phyloP scores from a whole-genome alignment of 2,797 vertebrate species.

The Micromesistius poutassou region DNA sequence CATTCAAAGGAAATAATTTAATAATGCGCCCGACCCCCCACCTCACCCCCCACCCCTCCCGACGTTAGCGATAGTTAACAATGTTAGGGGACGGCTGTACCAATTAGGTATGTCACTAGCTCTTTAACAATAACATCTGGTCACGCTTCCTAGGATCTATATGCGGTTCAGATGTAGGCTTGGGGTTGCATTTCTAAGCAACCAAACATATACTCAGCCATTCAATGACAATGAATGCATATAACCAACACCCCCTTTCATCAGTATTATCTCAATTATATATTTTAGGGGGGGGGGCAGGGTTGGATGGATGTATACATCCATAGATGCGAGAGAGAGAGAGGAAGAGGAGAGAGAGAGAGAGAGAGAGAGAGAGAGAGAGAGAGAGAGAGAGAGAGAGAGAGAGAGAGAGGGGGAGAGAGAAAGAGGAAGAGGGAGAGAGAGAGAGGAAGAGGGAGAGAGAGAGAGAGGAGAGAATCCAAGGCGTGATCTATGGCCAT shows the following conservation, averaged over 20 bases:
- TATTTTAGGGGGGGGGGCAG: slow-evolving; percentile 1
- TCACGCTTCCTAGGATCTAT: neutral
- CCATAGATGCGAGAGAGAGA: slow-evolving; percentile 30
- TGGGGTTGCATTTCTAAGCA: neutral
- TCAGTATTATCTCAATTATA: neutral
- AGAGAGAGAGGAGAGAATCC: neutral
- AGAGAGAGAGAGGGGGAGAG: neutral
- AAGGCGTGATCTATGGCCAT: slow-evolving; percentile 44
- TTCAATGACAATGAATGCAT: too few species aligned
- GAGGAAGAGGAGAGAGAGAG: neutral
- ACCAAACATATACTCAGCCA: too few species aligned
- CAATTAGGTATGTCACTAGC: neutral
- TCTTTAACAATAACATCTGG: neutral
- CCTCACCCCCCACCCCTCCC: neutral
- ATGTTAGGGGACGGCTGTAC: neutral
- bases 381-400: too few species aligned
- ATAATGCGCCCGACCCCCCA: slow-evolving; percentile 12
- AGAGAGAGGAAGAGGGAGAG: neutral
- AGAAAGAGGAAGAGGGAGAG: neutral
- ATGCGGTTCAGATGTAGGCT: neutral
- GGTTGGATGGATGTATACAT: slow-evolving; percentile 37
- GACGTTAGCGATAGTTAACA: neutral
- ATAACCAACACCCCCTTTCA: too few species aligned
- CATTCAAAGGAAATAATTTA: slow-evolving; percentile 32
- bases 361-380: neutral